Percentiles rank a stretch among this genome's conserved stretches.
Evolutionary conservation across 2,113 vertebrate genomes (phyloP).

Genomic region (Nematolebias whitei): DNA sequence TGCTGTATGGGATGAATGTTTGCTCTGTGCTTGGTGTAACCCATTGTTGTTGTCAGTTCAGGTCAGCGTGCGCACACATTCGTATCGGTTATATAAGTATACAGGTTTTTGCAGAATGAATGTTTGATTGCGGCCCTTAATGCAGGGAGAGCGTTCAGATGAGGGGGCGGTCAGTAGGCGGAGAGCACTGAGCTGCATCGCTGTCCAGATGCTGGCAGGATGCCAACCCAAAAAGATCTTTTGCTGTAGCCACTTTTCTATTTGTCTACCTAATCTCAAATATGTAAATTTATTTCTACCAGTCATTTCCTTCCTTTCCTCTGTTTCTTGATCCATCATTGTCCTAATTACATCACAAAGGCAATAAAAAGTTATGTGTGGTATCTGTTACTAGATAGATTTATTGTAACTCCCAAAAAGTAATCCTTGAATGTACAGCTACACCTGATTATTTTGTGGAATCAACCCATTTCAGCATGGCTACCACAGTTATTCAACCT

Average conservation of each 20-base stretch:
- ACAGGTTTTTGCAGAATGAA: constrained; percentile 78
- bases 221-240: constrained; percentile 65
- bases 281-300: constrained; percentile 27
- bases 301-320: background rate
- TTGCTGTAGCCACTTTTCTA: constrained; percentile 67
- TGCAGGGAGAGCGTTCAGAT: constrained; percentile 76
- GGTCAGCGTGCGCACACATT: constrained; percentile 59
- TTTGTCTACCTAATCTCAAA: constrained; percentile 45
- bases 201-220: constrained; percentile 67
- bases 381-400: too few relatives aligned
- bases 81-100: constrained; percentile 75
- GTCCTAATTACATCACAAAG: background rate
- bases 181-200: constrained; percentile 68
- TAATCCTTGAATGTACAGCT: too few relatives aligned
- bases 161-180: constrained; percentile 78
- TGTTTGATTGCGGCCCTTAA: constrained; percentile 81
- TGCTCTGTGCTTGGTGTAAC: constrained; percentile 40
- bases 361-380: background rate
- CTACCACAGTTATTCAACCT: too few relatives aligned
- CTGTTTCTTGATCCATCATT: background rate
- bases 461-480: too few relatives aligned
- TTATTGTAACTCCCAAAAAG: too few relatives aligned
- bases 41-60: constrained; percentile 53
- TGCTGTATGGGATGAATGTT: constrained; percentile 48
- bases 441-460: too few relatives aligned